Conservation (phyloP, 2,797 vertebrate genomes). For the Macrochelys suwanniensis region DNA sequence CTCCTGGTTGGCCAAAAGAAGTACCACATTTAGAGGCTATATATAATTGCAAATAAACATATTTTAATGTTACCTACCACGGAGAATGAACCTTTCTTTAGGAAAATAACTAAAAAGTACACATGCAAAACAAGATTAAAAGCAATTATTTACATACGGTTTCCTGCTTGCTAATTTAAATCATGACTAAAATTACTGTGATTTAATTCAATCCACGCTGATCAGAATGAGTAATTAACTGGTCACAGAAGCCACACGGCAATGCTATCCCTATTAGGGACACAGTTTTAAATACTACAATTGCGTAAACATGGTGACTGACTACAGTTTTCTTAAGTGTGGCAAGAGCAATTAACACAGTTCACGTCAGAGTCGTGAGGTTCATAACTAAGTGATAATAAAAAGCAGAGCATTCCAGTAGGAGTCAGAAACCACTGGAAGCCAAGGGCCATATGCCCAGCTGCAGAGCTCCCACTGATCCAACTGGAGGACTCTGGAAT, state of each 20-base stretch:
- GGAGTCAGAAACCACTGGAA: conserved; percentile 54
- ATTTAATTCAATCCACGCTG: background rate
- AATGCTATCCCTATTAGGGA: background rate
- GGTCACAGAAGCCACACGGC: background rate
- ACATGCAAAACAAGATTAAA: background rate
- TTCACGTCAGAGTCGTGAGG: conserved; percentile 35
- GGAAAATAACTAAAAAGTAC: background rate
- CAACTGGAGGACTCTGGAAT: conserved; percentile 25
- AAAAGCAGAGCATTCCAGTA: conserved; percentile 49
- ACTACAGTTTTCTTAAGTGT: background rate
- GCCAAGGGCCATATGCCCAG: conserved; percentile 14
- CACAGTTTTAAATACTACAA: conserved; percentile 23
- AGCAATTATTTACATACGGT: background rate
- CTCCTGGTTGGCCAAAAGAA: background rate
- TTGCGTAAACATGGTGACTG: background rate
- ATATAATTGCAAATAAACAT: background rate
- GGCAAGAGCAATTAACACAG: conserved; percentile 7
- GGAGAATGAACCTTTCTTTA: background rate
- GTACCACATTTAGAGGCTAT: background rate
- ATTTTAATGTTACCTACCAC: background rate
- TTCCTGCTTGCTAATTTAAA: background rate
- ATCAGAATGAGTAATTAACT: conserved; percentile 6
- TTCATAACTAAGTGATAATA: conserved; percentile 45
- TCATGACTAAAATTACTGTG: background rate
- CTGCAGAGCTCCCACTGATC: conserved; percentile 28